Evolutionary conservation across 2,113 vertebrate species (phyloP).

Genomic region (Pteruthius melanotis): DNA sequence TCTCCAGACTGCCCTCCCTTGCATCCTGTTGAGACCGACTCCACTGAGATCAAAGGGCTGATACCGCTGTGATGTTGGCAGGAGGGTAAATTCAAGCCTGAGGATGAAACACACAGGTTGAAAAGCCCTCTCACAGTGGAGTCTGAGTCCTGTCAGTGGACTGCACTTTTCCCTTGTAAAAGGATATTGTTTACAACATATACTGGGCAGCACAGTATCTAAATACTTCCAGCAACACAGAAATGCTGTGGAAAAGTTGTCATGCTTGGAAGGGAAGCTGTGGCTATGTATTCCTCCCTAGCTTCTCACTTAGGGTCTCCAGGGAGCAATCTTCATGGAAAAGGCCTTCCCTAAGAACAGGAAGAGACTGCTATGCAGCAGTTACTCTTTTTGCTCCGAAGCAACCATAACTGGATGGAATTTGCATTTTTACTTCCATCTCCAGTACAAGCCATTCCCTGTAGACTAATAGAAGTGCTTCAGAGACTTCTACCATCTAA

Average conservation of each 20-base stretch:
- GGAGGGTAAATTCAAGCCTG: background rate
- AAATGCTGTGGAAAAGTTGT: background rate
- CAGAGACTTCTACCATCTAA: background rate
- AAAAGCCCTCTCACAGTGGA: background rate
- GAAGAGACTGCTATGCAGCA: background rate
- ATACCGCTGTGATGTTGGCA: background rate
- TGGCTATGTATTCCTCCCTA: background rate
- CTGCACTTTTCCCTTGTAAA: background rate
- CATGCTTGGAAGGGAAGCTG: background rate
- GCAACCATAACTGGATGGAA: background rate
- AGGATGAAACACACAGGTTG: background rate
- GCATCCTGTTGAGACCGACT: fast-evolving
- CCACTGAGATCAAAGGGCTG: background rate
- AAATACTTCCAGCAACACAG: background rate
- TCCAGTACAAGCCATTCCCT: background rate
- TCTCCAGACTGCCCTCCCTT: background rate
- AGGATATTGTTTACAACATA: background rate
- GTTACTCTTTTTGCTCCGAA: background rate
- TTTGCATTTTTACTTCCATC: background rate
- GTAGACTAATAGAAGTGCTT: background rate
- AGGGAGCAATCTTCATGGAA: background rate
- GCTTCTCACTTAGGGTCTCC: background rate
- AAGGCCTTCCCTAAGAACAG: background rate
- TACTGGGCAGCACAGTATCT: background rate
- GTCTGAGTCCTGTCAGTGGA: background rate